Evolutionary conservation across 2,888 invertebrate species (phyloP).

Genomic region (Andrena haemorrhoa): DNA sequence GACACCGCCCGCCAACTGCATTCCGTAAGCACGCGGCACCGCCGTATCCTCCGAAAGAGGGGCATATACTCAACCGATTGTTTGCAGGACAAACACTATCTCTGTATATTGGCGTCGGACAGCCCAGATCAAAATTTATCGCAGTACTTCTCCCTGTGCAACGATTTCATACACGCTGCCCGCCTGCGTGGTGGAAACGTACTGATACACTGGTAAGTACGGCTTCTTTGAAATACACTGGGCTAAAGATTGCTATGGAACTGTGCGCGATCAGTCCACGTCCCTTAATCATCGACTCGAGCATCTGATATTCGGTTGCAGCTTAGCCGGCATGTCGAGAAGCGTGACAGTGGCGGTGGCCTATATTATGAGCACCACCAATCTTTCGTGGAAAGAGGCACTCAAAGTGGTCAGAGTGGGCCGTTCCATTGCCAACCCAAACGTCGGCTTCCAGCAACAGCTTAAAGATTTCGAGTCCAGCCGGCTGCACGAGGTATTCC

Average conservation of each 20-base stretch:
- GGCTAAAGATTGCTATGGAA: no score
- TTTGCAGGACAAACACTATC: conserved; percentile 96
- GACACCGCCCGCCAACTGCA: conserved; percentile 95
- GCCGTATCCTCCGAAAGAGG: no score
- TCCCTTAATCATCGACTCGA: conserved; percentile 1
- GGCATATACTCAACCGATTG: not conserved
- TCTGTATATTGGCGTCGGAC: conserved; percentile 98
- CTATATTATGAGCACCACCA: conserved; percentile 97
- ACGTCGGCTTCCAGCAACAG: conserved; percentile 97
- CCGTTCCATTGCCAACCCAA: conserved; percentile 97
- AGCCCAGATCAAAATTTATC: conserved; percentile 97
- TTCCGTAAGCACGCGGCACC: conserved; percentile 88
- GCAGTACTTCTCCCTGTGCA: conserved; percentile 96
- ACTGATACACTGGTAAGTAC: conserved; percentile 95
- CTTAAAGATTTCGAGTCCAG: conserved; percentile 95
- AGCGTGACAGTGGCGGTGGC: conserved; percentile 98
- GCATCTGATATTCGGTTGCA: conserved; percentile 82
- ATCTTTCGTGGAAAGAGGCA: conserved; percentile 96
- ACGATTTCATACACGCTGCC: conserved; percentile 98
- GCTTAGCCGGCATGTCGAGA: conserved; percentile 98
- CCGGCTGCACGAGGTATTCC: conserved; percentile 90
- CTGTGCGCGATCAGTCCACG: not conserved
- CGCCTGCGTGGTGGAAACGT: conserved; percentile 95
- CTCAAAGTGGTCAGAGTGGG: conserved; percentile 97
- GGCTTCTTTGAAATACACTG: no score